These are phyloP conservation scores for Panonychus citri DNA, from an alignment of 1,140 invertebrate genomes.

Conservation along the genomic window DNA sequence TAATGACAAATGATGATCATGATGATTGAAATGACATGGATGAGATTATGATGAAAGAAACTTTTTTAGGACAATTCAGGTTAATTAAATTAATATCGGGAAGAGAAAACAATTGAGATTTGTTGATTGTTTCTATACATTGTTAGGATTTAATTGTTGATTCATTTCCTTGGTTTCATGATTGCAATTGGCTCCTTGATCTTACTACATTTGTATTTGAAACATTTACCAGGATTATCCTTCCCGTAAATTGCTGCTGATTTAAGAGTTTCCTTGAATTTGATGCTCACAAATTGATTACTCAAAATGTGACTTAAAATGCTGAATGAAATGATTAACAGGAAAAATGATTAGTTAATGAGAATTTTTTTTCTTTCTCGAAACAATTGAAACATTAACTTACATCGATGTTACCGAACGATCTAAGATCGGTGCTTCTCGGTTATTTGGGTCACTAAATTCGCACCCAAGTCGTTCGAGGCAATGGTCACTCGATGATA, in stretches of 20 bases:
- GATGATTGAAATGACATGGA: no score
- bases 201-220: conserved; percentile 10
- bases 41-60: no score
- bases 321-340: conserved; percentile 6
- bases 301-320: conserved; percentile 16
- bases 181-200: conserved; percentile 1
- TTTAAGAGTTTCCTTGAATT: conserved; percentile 14
- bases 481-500: conserved; percentile 15
- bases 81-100: no score
- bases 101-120: no score
- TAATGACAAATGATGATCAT: no score
- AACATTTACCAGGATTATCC: conserved; percentile 9
- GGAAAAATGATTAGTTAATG: neutral
- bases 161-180: no score
- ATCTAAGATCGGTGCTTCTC: conserved; percentile 19
- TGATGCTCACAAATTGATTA: conserved; percentile 14
- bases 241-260: conserved; percentile 12
- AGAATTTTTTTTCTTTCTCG: neutral
- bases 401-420: conserved; percentile 19
- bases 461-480: conserved; percentile 22
- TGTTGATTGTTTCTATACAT: no score
- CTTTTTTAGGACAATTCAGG: no score
- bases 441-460: conserved; percentile 21
- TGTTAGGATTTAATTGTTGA: no score
- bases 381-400: conserved; percentile 1